Base-by-base conservation (phyloP, 2,113 vertebrate genomes). In the Heloderma charlesbogerti region DNA sequence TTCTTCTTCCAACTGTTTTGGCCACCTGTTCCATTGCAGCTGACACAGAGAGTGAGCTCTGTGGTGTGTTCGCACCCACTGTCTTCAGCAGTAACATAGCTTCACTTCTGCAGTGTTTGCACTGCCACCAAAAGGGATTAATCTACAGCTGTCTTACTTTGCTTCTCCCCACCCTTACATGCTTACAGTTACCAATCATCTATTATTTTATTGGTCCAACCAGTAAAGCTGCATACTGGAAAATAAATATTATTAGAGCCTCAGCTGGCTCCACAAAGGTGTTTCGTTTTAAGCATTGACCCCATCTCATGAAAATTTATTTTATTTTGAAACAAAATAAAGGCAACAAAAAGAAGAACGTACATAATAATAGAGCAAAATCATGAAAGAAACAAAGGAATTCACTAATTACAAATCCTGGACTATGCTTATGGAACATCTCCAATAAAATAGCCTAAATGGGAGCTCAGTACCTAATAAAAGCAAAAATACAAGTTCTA, bases 141-240 rank as follows among this genome's bases (percentile, higher is more conserved):
- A 71, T 71, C 63, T 85, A 45, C 84, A 43, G 29, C 66, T 71
- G 31, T 71, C 37, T 48, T 8, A 25, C 66, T 71, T 31, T 86
- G 66, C 31, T 71, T 71, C 31, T 16, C 66, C 22, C 18, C 43
- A 31, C 75, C 22, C 34, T 51, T 45, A 66, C 16, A 71, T 34
- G 66, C 43, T 86, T 48, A 40, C 20, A 34, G 7, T 25, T 78
- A 45, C n/a, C 37, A 18, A 77, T 45, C 20, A 16, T 40, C 75
- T 77, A 43, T 77, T 86, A 71, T 86, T 86, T 86, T 71, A 86
- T 37, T 51, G 48, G 66, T n/a, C 84, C 66, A 86, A 71, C 16
- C 20, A 29, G 60, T 66, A 84, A 66, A 66, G 43, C 40, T 18
- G 25, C 37, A 43, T 27, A 84, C 37, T 66, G 37, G 82, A 37